Conservation (phyloP, 2,797 vertebrate genomes). For the Podarcis lilfordi region DNA sequence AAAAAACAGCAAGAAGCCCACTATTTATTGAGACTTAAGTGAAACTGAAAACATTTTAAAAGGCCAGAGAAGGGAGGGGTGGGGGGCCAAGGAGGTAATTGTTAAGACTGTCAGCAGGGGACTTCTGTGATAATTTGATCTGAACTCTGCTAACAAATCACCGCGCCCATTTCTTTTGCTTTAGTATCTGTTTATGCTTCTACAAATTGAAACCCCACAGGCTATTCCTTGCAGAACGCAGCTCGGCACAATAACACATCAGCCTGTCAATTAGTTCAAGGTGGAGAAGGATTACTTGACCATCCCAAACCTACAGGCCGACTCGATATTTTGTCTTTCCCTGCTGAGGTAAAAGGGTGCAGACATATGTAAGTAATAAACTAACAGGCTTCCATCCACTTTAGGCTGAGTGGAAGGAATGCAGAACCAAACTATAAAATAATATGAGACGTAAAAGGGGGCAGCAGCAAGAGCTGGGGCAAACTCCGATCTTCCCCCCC, state of each 20-base stretch:
- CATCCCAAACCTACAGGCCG: slow-evolving; percentile 85
- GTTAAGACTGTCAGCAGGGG: slow-evolving; percentile 90
- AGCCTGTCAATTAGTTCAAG: slow-evolving; percentile 98
- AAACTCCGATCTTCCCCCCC: slow-evolving; percentile 81
- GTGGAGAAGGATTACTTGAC: slow-evolving; percentile 94
- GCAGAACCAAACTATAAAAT: slow-evolving; percentile 99
- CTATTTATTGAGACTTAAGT: slow-evolving; percentile 78
- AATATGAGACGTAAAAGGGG: slow-evolving; percentile 88
- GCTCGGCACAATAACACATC: slow-evolving; percentile 85
- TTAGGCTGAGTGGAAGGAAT: slow-evolving; percentile 94
- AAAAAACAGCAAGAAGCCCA: slow-evolving; percentile 75
- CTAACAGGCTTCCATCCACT: slow-evolving; percentile 91
- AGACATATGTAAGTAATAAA: slow-evolving; percentile 99
- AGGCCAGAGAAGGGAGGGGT: slow-evolving; percentile 82
- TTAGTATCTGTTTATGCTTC: slow-evolving; percentile 99
- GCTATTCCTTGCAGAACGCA: slow-evolving; percentile 81
- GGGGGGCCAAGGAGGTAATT: slow-evolving; percentile 83
- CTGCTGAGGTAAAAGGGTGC: slow-evolving; percentile 91
- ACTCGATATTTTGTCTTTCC: slow-evolving; percentile 95
- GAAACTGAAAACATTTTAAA: slow-evolving; percentile 84
- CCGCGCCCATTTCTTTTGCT: slow-evolving; percentile 90
- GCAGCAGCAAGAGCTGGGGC: slow-evolving; percentile 76
- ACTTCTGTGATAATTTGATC: slow-evolving; percentile 97
- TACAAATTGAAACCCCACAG: slow-evolving; percentile 99
- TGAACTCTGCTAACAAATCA: slow-evolving; percentile 98